Evolutionary conservation across 2,797 vertebrate genomes (phyloP).

Genomic region (Argentina silus): DNA sequence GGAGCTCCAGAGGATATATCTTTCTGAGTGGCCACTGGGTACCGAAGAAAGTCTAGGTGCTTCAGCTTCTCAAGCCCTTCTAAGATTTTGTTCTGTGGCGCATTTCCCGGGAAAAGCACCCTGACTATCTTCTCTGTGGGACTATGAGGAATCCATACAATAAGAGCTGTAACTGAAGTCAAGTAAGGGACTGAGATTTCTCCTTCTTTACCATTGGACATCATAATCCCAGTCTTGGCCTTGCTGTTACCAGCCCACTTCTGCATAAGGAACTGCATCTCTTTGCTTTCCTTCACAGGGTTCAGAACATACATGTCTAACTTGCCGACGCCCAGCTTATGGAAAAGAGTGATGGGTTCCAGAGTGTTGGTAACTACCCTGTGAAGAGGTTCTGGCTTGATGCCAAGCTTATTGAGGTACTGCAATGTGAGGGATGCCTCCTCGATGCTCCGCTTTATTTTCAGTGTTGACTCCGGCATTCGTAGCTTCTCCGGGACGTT

Average conservation of each 20-base stretch:
- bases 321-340: conserved; percentile 96
- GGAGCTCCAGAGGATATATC: conserved; percentile 87
- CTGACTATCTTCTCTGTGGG: conserved; percentile 96
- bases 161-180: conserved; percentile 95
- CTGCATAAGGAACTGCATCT: conserved; percentile 99
- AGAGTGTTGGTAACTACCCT: conserved; percentile 92
- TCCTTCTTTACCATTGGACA: conserved; percentile 94
- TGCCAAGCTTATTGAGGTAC: conserved; percentile 91
- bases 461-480: conserved; percentile 90
- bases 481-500: conserved; percentile 96
- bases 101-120: conserved; percentile 97
- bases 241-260: conserved; percentile 99
- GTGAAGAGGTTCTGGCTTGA: conserved; percentile 93
- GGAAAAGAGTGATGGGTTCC: conserved; percentile 96
- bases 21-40: conserved; percentile 95
- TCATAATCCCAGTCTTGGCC: conserved; percentile 95
- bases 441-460: conserved; percentile 96
- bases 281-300: conserved; percentile 98
- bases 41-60: conserved; percentile 94
- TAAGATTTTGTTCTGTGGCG: conserved; percentile 98
- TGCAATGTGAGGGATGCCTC: conserved; percentile 95
- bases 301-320: conserved; percentile 98
- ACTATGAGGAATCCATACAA: conserved; percentile 96
- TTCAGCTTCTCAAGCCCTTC: conserved; percentile 97
- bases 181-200: conserved; percentile 98